A percentile compares a stretch with the other conserved stretches of the same genome.
Conservation (phyloP, 2,888 invertebrate genomes). For the Scaptodrosophila latifasciaeformis region DNA sequence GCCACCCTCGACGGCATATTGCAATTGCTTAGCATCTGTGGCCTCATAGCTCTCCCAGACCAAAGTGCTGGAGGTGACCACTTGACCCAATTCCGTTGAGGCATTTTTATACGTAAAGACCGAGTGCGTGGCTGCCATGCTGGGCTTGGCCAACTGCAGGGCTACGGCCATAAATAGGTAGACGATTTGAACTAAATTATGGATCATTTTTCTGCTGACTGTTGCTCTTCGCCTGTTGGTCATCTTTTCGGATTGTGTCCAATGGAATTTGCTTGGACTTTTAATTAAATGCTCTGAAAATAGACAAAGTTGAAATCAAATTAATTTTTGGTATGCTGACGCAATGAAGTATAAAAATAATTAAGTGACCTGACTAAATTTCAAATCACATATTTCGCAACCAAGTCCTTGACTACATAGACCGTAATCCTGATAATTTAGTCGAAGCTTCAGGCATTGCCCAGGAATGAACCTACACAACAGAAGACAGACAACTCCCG, state of each 20-base stretch:
- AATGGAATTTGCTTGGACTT: slow-evolving; percentile 29
- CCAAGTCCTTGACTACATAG: too few species aligned
- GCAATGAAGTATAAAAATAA: not conserved
- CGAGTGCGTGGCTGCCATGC: slow-evolving; percentile 57
- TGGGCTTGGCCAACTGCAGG: slow-evolving; percentile 34
- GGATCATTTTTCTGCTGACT: too few species aligned
- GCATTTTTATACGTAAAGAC: slow-evolving; percentile 70
- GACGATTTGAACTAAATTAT: too few species aligned
- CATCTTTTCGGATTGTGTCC: slow-evolving; percentile 21
- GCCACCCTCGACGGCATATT: slow-evolving; percentile 83
- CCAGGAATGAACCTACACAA: too few species aligned
- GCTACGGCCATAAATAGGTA: slow-evolving; percentile 27
- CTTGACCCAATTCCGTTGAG: slow-evolving; percentile 77
- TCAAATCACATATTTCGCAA: too few species aligned
- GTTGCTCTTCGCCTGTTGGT: slow-evolving; percentile 29
- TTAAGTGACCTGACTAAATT: too few species aligned
- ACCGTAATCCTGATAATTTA: too few species aligned
- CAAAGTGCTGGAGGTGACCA: slow-evolving; percentile 86
- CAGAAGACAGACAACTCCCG: too few species aligned
- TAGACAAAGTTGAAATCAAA: not conserved
- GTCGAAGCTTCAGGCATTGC: not conserved
- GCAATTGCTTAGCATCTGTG: slow-evolving; percentile 76
- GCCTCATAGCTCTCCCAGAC: slow-evolving; percentile 81
- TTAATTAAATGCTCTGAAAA: slow-evolving; percentile 31
- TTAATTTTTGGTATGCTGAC: not conserved